These are phyloP conservation scores for Phrynocephalus versicolor DNA, from an alignment of 2,113 vertebrate genomes.

Conservation along the genomic window DNA sequence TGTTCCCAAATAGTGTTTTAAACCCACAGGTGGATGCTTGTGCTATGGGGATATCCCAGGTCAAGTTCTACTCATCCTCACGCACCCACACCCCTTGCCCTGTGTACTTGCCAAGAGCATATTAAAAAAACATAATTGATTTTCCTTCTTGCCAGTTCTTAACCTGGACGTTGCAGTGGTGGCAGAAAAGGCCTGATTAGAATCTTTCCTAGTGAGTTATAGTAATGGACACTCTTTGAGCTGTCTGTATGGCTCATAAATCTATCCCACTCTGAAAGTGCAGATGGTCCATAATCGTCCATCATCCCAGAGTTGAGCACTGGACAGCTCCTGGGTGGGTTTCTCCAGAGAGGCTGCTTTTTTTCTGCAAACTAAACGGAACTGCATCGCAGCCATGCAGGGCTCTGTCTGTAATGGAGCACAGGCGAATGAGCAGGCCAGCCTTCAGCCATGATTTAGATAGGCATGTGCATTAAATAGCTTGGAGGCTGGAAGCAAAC, in stretches of 20 bases:
- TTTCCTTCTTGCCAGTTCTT: constrained; percentile 53
- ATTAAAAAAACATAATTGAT: constrained; percentile 50
- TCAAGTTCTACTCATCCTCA: neutral
- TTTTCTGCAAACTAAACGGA: constrained; percentile 79
- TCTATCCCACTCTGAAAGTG: constrained; percentile 80
- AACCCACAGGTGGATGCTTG: neutral
- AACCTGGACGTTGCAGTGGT: constrained; percentile 42
- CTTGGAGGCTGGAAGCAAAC: neutral
- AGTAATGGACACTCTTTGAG: constrained; percentile 81
- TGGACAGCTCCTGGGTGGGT: constrained; percentile 74
- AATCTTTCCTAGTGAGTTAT: constrained; percentile 78
- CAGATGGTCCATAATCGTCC: constrained; percentile 87
- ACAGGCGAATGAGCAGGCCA: constrained; percentile 39
- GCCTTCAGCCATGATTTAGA: constrained; percentile 48
- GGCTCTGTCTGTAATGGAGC: constrained; percentile 44
- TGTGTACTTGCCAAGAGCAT: neutral
- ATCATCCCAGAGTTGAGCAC: constrained; percentile 75
- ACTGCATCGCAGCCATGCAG: neutral
- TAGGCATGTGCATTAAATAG: constrained; percentile 20
- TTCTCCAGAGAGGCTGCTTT: constrained; percentile 69
- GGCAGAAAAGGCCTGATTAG: constrained; percentile 52
- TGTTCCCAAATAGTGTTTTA: neutral
- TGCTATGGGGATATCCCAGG: neutral
- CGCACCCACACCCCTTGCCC: neutral
- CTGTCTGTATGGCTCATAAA: constrained; percentile 82